Conservation (phyloP, 2,113 vertebrate species). For the Mus spicilegus region DNA sequence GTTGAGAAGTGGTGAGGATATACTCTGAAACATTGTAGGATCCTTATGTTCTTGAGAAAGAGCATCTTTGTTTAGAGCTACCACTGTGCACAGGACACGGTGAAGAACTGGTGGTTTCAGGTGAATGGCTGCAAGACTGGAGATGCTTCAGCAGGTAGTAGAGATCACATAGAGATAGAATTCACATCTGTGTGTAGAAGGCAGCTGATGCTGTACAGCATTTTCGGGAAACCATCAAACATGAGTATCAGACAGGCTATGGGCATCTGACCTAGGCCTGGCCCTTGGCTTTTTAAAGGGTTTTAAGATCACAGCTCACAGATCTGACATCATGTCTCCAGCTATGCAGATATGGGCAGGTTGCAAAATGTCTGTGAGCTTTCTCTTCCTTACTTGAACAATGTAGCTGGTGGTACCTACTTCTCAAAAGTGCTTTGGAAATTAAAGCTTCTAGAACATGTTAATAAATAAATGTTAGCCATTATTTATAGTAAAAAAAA, state of each 20-base stretch:
- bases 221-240: not conserved
- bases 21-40: not conserved
- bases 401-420: not conserved
- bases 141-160: not conserved
- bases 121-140: not conserved
- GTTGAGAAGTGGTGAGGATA: not conserved
- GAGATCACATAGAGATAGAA: not conserved
- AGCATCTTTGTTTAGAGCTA: not conserved
- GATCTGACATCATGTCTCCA: not conserved
- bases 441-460: conserved; percentile 17
- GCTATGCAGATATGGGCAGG: not conserved
- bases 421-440: conserved; percentile 15
- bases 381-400: not conserved
- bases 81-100: not conserved
- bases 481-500: conserved; percentile 41
- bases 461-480: not conserved
- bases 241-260: not conserved
- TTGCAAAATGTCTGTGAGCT: not conserved
- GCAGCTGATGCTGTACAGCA: not conserved
- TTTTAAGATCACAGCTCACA: not conserved
- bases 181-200: not conserved
- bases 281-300: not conserved
- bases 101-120: not conserved
- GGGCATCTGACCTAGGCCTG: not conserved
- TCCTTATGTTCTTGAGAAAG: not conserved